Base-by-base conservation (phyloP, 2,888 invertebrate genomes). In the Eristalinus aeneus region DNA sequence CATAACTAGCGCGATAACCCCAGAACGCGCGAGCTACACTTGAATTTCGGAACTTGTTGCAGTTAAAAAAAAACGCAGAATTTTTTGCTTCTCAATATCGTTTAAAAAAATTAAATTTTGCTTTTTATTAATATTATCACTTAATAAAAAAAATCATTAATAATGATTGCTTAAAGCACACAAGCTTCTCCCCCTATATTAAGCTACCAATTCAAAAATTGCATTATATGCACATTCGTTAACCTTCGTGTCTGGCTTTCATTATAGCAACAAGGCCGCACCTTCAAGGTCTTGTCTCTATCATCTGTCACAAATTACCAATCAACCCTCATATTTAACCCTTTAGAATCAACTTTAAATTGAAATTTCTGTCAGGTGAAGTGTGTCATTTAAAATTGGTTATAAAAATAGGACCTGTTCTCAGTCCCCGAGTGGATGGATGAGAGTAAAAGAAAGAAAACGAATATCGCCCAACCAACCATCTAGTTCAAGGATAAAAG, bases 401-500 rank as follows among this genome's bases (percentile, higher is more conserved):
- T 32, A 31, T 16, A 46, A 69, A 34, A 36, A 39, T 27, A 65
- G 31, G 20, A 64, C 12, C 27, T n/a, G 36, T 8, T 46, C 46
- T 34, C 46, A 5, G 71, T 22, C 75, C 79, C 75, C 79, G 75
- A 79, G 63, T 39, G 11, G 20, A 56, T 16, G 34, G 34, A 6
- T 34, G 34, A 34, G 34, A 6, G 60, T 20, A 12, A 58, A 22
- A 22, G 31, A 63, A 11, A 65, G 36, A 36, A 67, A 69, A 58
- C 54, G 56, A 31, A 64, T 76, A 73, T 54, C 68, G 23, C 16
- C 36, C 1, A 36, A 27, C 46, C 56, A 27, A 69, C 20, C n/a
- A 85, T 63, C 36, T 63, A 73, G 85, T 88, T 83, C 88, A 77
- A 86, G 78, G 83, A 76, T 72, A 72, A 64, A 68, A 27, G 31